Conservation (phyloP, 35 echinoderm and acorn worm species). For the Strongylocentrotus purpuratus region DNA sequence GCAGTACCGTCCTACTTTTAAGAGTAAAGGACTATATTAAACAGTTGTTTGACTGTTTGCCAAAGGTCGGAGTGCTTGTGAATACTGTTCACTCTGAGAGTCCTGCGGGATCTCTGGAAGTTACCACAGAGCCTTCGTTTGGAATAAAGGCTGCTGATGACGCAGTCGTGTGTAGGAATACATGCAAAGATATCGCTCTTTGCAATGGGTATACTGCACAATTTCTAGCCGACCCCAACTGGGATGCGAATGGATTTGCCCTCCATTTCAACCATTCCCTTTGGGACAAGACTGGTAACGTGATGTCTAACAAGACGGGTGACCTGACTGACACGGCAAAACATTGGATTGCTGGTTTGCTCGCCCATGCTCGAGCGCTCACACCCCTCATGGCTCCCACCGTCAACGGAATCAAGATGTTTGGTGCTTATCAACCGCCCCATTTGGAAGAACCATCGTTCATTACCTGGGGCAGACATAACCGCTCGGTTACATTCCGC, state of each 20-base stretch:
- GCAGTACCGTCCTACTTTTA: not conserved
- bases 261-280: constrained; percentile 69
- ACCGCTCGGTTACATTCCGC: constrained; percentile 47
- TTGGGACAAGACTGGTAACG: not conserved
- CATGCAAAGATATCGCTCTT: constrained; percentile 49
- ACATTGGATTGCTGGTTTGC: constrained; percentile 60
- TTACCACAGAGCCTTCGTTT: constrained; percentile 46
- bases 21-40: not conserved
- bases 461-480: constrained; percentile 51
- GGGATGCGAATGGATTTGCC: constrained; percentile 1
- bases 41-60: not conserved
- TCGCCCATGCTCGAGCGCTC: constrained; percentile 53
- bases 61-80: not conserved
- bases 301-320: not conserved
- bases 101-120: not conserved
- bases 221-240: constrained; percentile 41
- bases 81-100: not conserved
- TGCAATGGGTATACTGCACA: constrained; percentile 41
- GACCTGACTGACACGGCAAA: constrained; percentile 50
- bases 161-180: constrained; percentile 45
- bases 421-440: not conserved
- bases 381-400: constrained; percentile 46
- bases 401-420: constrained; percentile 44
- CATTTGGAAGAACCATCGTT: constrained; percentile 20
- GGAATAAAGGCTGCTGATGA: constrained; percentile 54